Base-by-base conservation (phyloP, 2,888 invertebrate species). In the Podotricha telesiphe region DNA sequence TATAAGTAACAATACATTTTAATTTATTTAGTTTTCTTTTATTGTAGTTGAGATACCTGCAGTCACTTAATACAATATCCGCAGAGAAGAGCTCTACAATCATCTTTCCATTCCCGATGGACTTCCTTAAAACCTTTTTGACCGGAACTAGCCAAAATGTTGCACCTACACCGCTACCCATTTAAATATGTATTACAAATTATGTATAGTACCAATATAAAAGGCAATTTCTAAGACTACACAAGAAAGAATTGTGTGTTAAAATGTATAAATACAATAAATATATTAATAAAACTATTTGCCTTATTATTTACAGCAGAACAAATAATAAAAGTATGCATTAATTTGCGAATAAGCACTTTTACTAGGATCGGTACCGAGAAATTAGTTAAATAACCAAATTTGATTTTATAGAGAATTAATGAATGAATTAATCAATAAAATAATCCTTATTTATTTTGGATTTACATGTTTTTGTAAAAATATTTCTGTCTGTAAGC, bases 1-100 rank as follows among this genome's bases (percentile, higher is more conserved):
- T 28, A 28, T 28, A 28, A 28, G 28, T 28, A 28, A 28, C 28
- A 28, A 28, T 28, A 28, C 28, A 28, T 37, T 37, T 37, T 37
- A 37, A 37, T 37, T 4, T 13, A 59, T 22, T 42, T 11, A 0
- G 42, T 22, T 45, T 45, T 15, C 10, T 63, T 62, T 70, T 68
- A 72, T 94, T 94, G 69, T 88, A 97, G 96, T 82, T 97, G 71
- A 94, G 97, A n/a, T 97, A 97, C 84, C 93, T 98, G 50, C 98
- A 99, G 92, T 98, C 98, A 0, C 91, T 99, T 68, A 98, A 95
- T 90, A 96, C 96, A 67, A 98, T 98, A 86, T 97, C 98, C 0
- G 97, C 97, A 0, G 98, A 99, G 90, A 98, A 98, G 91, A 98
- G 98, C 87, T 98, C 98, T 0, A 98, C 98, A 0, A 98, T 99